phyloP scores from a whole-genome alignment of 2,797 vertebrate genomes.

The Bothrops alternatus region DNA sequence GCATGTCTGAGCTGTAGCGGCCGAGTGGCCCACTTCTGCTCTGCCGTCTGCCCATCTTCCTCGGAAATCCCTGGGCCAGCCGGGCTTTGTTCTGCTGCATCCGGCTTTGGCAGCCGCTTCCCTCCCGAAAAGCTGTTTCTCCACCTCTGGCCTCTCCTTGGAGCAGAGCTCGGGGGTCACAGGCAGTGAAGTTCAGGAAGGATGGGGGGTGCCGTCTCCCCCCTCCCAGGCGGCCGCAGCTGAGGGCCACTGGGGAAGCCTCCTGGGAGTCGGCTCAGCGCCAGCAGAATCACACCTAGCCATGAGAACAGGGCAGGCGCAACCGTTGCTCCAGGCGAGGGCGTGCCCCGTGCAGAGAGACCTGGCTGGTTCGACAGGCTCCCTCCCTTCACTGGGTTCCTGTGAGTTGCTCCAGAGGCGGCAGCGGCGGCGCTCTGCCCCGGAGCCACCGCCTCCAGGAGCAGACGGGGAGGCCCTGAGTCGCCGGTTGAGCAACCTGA shows the following conservation, averaged over 20 bases:
- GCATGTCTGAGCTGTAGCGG: too few species aligned
- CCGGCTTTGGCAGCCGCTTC: not conserved
- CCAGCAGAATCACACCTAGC: not conserved
- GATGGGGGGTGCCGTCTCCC: not conserved
- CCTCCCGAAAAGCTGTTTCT: too few species aligned
- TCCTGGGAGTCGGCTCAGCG: not conserved
- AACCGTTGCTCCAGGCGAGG: not conserved
- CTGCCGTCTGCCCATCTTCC: not conserved
- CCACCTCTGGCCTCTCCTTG: not conserved
- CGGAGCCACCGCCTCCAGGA: not conserved
- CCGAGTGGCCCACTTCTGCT: too few species aligned
- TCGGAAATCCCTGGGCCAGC: not conserved
- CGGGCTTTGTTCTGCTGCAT: not conserved
- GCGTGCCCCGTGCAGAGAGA: not conserved
- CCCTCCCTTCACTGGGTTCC: not conserved
- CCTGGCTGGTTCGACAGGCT: not conserved
- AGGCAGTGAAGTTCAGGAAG: not conserved
- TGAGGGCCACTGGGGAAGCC: not conserved
- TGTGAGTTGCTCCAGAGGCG: not conserved
- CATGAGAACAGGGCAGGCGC: not conserved
- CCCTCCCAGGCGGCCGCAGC: not conserved
- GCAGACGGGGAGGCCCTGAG: not conserved
- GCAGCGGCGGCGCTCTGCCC: not conserved
- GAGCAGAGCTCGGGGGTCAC: not conserved
- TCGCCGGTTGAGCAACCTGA: not conserved